Evolutionary conservation across 2,113 vertebrate genomes (phyloP).

Genomic region (Chamaetylas fuelleborni): DNA sequence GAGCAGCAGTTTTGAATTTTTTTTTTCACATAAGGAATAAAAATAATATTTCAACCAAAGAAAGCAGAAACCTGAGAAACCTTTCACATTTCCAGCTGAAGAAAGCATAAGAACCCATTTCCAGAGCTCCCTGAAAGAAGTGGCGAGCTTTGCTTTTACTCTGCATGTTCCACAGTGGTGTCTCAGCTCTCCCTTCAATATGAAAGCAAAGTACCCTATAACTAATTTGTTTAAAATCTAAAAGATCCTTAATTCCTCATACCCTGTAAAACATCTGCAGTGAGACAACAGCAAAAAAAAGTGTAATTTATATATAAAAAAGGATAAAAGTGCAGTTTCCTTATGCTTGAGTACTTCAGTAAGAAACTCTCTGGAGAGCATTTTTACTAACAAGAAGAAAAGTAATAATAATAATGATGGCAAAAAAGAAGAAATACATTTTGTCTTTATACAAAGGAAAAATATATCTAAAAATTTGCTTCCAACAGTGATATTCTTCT

Average conservation of each 20-base stretch:
- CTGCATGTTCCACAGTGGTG: neutral
- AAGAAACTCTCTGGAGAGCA: neutral
- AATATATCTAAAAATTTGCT: neutral
- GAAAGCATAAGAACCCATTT: neutral
- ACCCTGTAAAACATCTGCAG: neutral
- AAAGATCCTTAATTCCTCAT: neutral
- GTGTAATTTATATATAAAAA: neutral
- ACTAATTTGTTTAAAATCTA: neutral
- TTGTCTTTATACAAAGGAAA: neutral
- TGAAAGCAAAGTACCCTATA: neutral
- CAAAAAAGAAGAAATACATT: neutral
- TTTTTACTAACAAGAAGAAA: neutral
- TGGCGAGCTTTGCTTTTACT: neutral
- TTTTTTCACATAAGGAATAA: neutral
- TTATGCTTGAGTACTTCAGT: neutral
- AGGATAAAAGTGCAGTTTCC: neutral
- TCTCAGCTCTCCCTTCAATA: neutral
- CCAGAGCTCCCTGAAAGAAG: neutral
- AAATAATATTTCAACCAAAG: neutral
- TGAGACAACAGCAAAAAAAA: neutral
- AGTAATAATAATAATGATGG: neutral
- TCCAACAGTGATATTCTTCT: neutral
- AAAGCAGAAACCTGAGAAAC: neutral
- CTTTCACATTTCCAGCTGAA: neutral
- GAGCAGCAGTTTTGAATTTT: neutral